Evolutionary conservation across 2,888 invertebrate genomes (phyloP).

Genomic region (Caenorhabditis afra): DNA sequence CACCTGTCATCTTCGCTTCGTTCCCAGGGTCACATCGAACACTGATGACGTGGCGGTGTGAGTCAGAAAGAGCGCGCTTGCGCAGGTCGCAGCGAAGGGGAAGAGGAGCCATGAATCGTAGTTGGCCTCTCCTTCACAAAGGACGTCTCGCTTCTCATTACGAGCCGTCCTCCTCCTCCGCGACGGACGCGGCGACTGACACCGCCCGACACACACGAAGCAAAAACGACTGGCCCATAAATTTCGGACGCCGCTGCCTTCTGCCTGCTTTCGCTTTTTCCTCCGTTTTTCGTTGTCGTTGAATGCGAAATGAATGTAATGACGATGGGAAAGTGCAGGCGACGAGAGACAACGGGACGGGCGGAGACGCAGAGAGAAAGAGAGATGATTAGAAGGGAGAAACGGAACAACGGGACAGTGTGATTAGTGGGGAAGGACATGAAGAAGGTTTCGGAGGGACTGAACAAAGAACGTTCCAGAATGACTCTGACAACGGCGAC

Average conservation of each 20-base stretch:
- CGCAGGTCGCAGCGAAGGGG: constrained; percentile 35
- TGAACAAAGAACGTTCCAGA: constrained; percentile 40
- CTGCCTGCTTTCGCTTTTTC: too few relatives aligned
- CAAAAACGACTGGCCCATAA: constrained; percentile 60
- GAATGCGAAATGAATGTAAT: constrained; percentile 32
- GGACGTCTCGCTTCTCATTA: constrained; percentile 47
- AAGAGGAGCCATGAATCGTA: constrained; percentile 43
- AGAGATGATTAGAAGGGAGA: constrained; percentile 6
- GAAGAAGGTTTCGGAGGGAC: not conserved
- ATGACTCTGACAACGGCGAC: constrained; percentile 63
- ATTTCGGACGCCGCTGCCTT: constrained; percentile 24
- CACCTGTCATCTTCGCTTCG: constrained; percentile 36
- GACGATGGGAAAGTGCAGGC: constrained; percentile 50
- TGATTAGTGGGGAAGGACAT: not conserved
- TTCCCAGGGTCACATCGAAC: not conserved
- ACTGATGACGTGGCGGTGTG: constrained; percentile 40
- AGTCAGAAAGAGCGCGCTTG: constrained; percentile 6
- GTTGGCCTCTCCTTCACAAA: constrained; percentile 24
- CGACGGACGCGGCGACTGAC: constrained; percentile 20
- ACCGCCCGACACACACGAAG: constrained; percentile 5
- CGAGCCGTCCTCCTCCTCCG: too few relatives aligned
- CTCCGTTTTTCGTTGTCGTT: constrained; percentile 17
- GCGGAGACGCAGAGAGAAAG: not conserved
- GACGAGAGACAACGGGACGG: not conserved
- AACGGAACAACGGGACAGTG: constrained; percentile 7